Evolutionary conservation across 2,113 vertebrate genomes (phyloP).

Genomic region (Vanacampus margaritifer): DNA sequence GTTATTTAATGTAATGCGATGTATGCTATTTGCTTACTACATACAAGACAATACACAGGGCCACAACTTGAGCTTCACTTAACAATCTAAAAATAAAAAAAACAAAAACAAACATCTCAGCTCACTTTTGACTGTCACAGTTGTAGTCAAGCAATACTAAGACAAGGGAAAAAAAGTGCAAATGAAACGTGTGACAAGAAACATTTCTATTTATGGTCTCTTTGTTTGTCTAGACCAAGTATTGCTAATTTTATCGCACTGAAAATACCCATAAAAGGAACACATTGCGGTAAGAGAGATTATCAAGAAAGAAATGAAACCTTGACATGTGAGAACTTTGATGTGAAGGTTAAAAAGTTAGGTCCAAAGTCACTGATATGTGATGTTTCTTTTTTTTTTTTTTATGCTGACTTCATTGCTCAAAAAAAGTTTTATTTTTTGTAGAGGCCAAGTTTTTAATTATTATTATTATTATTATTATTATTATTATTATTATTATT

Average conservation of each 20-base stretch:
- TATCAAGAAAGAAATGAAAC: slow-evolving; percentile 7
- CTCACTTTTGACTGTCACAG: no score
- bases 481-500: no score
- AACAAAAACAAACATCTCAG: no score
- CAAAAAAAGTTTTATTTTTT: no score
- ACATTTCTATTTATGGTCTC: background rate
- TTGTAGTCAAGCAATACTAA: background rate
- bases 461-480: no score
- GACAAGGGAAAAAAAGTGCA: slow-evolving; percentile 1
- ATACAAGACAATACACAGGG: no score
- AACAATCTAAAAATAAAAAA: no score
- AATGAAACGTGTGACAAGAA: background rate
- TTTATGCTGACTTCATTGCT: no score
- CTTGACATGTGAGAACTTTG: background rate
- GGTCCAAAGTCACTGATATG: background rate
- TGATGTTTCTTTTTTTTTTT: no score
- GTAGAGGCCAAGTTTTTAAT: background rate
- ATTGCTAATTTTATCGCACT: slow-evolving; percentile 40
- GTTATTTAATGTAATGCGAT: no score
- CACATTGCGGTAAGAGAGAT: background rate
- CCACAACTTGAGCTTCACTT: no score
- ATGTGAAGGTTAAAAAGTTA: background rate
- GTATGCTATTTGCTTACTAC: no score
- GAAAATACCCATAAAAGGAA: slow-evolving; percentile 31
- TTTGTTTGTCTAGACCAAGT: background rate